phyloP scores from a whole-genome alignment of 2,888 invertebrate species.

The Coenonympha glycerion region DNA sequence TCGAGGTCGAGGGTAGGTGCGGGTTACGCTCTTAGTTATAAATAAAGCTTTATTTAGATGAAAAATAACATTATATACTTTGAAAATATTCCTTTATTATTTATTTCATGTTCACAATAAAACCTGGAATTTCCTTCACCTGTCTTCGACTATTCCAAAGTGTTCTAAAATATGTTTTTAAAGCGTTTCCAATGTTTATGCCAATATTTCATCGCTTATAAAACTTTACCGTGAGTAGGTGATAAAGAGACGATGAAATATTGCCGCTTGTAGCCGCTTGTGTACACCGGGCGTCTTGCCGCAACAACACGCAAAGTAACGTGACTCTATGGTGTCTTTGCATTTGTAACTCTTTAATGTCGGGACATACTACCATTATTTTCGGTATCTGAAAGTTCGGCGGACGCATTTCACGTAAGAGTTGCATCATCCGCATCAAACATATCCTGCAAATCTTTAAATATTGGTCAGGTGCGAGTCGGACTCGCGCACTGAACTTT shows the following conservation, averaged over 20 bases:
- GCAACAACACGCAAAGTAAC: slow-evolving; percentile 16
- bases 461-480: no score
- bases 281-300: slow-evolving; percentile 5
- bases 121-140: background rate
- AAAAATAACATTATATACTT: no score
- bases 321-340: slow-evolving; percentile 12
- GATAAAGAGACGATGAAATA: slow-evolving; percentile 16
- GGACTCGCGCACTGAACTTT: no score
- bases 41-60: background rate
- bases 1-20: no score
- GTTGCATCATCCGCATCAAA: no score
- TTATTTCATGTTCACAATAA: no score
- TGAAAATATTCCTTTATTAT: no score
- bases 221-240: slow-evolving; percentile 1
- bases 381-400: no score
- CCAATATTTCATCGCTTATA: slow-evolving; percentile 1
- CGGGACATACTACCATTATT: background rate
- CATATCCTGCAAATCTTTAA: no score
- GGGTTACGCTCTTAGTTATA: no score
- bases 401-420: no score
- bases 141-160: background rate
- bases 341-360: background rate
- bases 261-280: slow-evolving; percentile 4
- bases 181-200: slow-evolving; percentile 1
- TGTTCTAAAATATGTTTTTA: slow-evolving; percentile 5